Base-by-base conservation (phyloP, 2,797 vertebrate genomes). In the Gouania willdenowi region DNA sequence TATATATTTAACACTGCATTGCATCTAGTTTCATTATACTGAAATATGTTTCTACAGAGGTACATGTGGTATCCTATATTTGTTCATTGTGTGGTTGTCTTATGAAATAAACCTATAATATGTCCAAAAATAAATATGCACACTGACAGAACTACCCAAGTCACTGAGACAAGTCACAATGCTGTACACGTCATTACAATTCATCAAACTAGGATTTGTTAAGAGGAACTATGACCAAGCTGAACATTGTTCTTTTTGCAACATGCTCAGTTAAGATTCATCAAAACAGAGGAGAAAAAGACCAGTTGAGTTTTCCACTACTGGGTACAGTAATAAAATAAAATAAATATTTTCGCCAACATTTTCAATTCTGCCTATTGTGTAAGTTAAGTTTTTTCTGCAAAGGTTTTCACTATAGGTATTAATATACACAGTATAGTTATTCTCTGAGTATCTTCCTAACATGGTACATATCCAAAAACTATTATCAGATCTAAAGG, bases 1-100 rank as follows among this genome's bases (percentile, higher is more conserved):
- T 37, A 14, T 71, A 57, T 51, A 57, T 66, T 53, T 10, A 52
- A 49, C 15, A 20, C 24, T 15, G 22, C 29, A 8, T 33, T 43
- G 16, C 19, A 16, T 5, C 3, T 10, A 30, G 27, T 52, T 37
- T 22, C 11, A 12, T 37, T 47, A n/a, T n/a, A n/a, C n/a, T n/a
- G n/a, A n/a, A n/a, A n/a, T n/a, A n/a, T n/a, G n/a, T 46, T 35
- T 28, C 8, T 54, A 32, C 6, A 25, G 20, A 47, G 50, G 64
- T 24, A 20, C 8, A 26, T 23, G 10, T 9, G 13, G 26, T 42
- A 40, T 28, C 35, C 24, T 4, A 9, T n/a, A 16, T 33, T 14
- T 57, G 26, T 20, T 32, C 39, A 14, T 6, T 7, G 28, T 50
- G 13, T 10, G 6, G 9, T 18, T n/a, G 8, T n/a, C 30, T 22